phyloP scores from a whole-genome alignment of 2,888 invertebrate genomes.

The Nycteola revayana region DNA sequence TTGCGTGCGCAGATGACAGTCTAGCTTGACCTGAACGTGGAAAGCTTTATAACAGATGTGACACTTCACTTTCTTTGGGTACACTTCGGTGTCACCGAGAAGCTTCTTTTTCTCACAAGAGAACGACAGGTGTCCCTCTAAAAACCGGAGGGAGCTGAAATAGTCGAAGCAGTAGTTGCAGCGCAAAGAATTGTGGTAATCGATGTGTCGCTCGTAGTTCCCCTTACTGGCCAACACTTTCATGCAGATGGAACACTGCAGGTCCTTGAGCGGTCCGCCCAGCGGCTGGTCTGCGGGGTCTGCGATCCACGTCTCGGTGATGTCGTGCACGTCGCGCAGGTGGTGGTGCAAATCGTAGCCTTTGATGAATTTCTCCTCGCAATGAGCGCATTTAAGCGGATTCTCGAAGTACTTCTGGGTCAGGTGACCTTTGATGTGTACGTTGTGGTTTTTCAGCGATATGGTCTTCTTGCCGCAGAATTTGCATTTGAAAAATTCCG shows the following conservation, averaged over 20 bases:
- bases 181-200: conserved; percentile 72
- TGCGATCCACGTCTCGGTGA: conserved; percentile 71
- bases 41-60: conserved; percentile 74
- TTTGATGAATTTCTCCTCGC: conserved; percentile 61
- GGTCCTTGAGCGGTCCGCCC: conserved; percentile 62
- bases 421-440: conserved; percentile 69
- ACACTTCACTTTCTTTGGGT: conserved; percentile 69
- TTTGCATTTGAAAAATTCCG: conserved; percentile 70
- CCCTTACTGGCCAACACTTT: conserved; percentile 72
- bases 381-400: conserved; percentile 66
- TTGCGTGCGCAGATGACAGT: conserved; percentile 70
- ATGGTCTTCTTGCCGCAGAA: conserved; percentile 71
- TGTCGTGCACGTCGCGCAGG: conserved; percentile 60
- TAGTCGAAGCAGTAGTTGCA: conserved; percentile 78
- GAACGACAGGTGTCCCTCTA: conserved; percentile 72
- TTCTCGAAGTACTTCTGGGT: conserved; percentile 63
- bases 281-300: conserved; percentile 51
- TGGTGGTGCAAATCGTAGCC: conserved; percentile 73
- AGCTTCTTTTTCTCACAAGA: conserved; percentile 70
- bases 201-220: conserved; percentile 74
- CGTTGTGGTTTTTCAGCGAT: conserved; percentile 62
- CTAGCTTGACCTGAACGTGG: conserved; percentile 73
- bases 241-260: conserved; percentile 73
- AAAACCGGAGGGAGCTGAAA: conserved; percentile 65
- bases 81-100: conserved; percentile 66